phyloP scores from a whole-genome alignment of 2,888 invertebrate genomes.

The Philonicus albiceps region DNA sequence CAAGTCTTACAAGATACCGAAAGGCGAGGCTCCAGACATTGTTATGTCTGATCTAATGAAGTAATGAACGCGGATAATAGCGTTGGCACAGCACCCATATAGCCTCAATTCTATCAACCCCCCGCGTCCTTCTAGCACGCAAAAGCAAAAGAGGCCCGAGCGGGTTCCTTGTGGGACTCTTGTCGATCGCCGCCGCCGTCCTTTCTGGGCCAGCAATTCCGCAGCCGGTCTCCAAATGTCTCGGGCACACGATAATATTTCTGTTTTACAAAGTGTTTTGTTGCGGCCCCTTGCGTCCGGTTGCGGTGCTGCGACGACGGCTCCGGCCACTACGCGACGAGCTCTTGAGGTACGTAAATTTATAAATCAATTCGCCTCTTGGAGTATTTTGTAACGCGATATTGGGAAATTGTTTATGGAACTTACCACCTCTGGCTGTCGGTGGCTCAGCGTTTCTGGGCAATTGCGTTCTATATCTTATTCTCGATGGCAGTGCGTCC shows the following conservation, averaged over 20 bases:
- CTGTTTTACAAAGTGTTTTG: conserved; percentile 28
- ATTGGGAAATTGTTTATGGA: conserved; percentile 39
- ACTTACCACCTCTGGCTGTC: conserved; percentile 19
- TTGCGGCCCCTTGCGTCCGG: not conserved
- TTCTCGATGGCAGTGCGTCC: conserved; percentile 4
- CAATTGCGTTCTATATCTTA: conserved; percentile 25
- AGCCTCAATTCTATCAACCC: not conserved
- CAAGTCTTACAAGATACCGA: conserved; percentile 1
- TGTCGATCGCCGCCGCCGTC: not conserved
- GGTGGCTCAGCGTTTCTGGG: not conserved
- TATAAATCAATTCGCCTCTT: conserved; percentile 36
- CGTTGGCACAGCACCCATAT: conserved; percentile 12
- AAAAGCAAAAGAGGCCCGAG: not conserved
- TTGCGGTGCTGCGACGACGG: not conserved
- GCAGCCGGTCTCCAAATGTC: conserved; percentile 25
- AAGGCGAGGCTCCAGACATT: conserved; percentile 5
- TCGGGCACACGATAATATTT: conserved; percentile 28
- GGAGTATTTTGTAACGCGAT: conserved; percentile 37
- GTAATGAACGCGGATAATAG: conserved; percentile 23
- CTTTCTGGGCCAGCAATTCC: conserved; percentile 29
- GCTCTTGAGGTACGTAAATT: conserved; percentile 22
- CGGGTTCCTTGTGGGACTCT: not conserved
- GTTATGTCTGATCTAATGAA: conserved; percentile 28
- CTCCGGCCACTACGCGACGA: not conserved
- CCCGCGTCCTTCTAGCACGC: not conserved